A percentile compares a stretch with the other conserved stretches of the same genome.
Conservation (phyloP, 2,113 vertebrate genomes). For the Copsychus sechellarum region DNA sequence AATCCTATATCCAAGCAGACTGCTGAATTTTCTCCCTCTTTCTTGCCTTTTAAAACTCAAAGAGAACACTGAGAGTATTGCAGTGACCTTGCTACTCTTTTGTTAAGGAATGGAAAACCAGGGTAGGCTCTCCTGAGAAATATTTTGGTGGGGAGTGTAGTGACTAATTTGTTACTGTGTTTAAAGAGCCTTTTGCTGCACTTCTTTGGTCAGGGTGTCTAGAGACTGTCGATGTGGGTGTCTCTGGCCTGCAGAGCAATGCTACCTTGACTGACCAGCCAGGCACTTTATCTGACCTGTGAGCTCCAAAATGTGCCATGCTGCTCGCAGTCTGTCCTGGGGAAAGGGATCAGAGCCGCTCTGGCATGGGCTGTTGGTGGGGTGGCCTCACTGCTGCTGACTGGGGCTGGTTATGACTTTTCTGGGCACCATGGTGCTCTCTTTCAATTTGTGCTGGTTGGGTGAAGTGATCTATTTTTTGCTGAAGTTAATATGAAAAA, state of each 20-base stretch:
- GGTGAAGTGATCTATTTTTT: neutral
- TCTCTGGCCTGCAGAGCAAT: neutral
- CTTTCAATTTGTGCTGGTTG: neutral
- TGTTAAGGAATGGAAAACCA: neutral
- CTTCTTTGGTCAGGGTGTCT: neutral
- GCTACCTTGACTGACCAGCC: neutral
- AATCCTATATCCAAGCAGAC: neutral
- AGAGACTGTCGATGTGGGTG: neutral
- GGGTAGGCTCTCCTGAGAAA: neutral
- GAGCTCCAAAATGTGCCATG: neutral
- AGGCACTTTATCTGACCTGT: neutral
- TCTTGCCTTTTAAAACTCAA: neutral
- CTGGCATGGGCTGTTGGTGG: neutral
- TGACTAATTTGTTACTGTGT: neutral
- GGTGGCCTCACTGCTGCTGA: fast-evolving
- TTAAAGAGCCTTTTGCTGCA: neutral
- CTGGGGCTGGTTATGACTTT: too few species aligned
- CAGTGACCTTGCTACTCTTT: neutral
- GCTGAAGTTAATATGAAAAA: neutral
- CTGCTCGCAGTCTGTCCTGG: neutral
- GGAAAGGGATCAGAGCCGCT: neutral
- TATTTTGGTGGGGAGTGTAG: neutral
- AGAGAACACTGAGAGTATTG: neutral
- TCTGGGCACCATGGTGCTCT: neutral
- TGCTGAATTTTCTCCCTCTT: neutral